These are phyloP conservation scores for Leptoclinus maculatus DNA, from an alignment of 2,797 vertebrate species.

Conservation along the genomic window DNA sequence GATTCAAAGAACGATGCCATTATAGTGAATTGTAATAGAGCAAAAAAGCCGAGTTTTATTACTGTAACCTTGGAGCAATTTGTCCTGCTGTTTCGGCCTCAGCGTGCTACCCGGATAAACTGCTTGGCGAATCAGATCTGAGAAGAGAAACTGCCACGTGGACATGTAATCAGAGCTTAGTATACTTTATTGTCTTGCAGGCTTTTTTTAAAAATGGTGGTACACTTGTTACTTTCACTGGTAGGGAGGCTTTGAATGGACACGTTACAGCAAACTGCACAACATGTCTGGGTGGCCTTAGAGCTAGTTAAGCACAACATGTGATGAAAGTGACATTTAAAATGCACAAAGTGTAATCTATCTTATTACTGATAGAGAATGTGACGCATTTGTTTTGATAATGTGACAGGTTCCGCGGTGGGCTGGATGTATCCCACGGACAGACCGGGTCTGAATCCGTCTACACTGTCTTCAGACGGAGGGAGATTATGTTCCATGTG, in stretches of 20 bases:
- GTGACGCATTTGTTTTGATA: constrained; percentile 19
- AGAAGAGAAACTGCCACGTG: constrained; percentile 41
- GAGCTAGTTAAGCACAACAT: background rate
- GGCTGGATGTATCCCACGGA: constrained; percentile 95
- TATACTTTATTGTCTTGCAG: constrained; percentile 5
- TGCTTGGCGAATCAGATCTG: constrained; percentile 44
- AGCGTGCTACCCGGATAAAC: constrained; percentile 34
- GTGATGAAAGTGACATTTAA: background rate
- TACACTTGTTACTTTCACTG: constrained; percentile 1
- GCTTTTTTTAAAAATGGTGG: constrained; percentile 16
- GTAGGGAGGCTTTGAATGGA: background rate
- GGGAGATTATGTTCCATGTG: constrained; percentile 98
- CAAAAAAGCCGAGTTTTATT: constrained; percentile 36
- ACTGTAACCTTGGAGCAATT: constrained; percentile 43
- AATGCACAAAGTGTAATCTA: background rate
- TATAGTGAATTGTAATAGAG: background rate
- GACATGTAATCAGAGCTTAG: constrained; percentile 44
- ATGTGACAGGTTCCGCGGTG: constrained; percentile 92
- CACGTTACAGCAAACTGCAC: background rate
- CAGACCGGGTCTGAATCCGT: constrained; percentile 95
- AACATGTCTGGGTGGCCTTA: background rate
- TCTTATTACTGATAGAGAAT: background rate
- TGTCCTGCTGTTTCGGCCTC: constrained; percentile 45
- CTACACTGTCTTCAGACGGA: constrained; percentile 94
- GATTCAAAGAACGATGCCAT: constrained; percentile 1